phyloP scores from a whole-genome alignment of 2,888 invertebrate species.

The Clanis bilineata region DNA sequence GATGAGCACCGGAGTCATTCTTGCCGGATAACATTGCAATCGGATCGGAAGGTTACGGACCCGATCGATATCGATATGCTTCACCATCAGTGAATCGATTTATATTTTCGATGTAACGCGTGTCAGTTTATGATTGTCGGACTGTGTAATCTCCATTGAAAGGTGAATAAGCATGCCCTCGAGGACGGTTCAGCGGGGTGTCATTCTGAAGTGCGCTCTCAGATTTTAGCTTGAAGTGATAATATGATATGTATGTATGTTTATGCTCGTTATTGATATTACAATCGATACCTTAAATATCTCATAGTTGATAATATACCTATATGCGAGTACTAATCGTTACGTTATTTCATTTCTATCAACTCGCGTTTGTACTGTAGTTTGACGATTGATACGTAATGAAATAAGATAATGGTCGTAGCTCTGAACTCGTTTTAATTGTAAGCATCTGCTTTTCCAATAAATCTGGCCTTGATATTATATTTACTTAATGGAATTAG shows the following conservation, averaged over 20 bases:
- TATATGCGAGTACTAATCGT: slow-evolving; percentile 45
- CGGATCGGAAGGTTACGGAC: slow-evolving; percentile 56
- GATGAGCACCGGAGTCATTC: slow-evolving; percentile 33
- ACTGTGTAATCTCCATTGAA: not conserved
- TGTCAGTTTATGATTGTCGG: slow-evolving; percentile 1
- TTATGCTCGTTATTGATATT: slow-evolving; percentile 61
- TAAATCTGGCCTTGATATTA: slow-evolving; percentile 52
- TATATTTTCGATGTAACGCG: not conserved
- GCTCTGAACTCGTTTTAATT: slow-evolving; percentile 46
- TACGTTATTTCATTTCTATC: slow-evolving; percentile 56
- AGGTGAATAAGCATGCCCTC: not conserved
- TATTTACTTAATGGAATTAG: slow-evolving; percentile 47
- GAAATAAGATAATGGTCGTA: slow-evolving; percentile 52
- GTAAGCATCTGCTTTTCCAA: slow-evolving; percentile 56
- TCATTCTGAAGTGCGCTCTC: slow-evolving; percentile 37
- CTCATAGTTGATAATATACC: slow-evolving; percentile 53
- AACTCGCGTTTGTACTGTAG: slow-evolving; percentile 36
- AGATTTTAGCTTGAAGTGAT: slow-evolving; percentile 64
- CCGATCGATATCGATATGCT: slow-evolving; percentile 23
- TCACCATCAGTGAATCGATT: slow-evolving; percentile 1
- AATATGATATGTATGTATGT: slow-evolving; percentile 44
- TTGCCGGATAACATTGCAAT: slow-evolving; percentile 55
- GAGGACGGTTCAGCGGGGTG: slow-evolving; percentile 1
- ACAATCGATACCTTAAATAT: slow-evolving; percentile 57
- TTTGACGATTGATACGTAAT: slow-evolving; percentile 39